phyloP scores from a whole-genome alignment of 2,797 vertebrate species.

The Zalophus californianus region DNA sequence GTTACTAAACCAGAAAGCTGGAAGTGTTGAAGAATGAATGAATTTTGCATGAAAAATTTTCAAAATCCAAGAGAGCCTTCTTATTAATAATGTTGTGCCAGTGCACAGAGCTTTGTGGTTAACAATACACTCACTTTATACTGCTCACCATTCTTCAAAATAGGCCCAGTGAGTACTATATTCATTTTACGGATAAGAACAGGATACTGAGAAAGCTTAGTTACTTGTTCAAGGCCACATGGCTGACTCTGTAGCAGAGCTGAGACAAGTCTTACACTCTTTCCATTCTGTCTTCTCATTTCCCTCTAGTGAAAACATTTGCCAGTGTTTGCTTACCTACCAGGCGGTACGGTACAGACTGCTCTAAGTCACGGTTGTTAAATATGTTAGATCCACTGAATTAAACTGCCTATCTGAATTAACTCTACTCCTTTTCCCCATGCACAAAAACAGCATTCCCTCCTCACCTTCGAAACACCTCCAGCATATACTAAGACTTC shows the following conservation, averaged over 20 bases:
- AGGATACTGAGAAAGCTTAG: not conserved
- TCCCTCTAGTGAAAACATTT: not conserved
- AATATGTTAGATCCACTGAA: not conserved
- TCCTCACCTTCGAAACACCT: not conserved
- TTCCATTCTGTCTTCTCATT: not conserved
- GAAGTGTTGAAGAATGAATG: not conserved
- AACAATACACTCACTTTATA: not conserved
- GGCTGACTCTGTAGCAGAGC: not conserved
- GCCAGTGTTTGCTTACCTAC: not conserved
- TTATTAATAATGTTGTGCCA: not conserved
- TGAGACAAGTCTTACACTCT: not conserved
- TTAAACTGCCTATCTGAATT: not conserved
- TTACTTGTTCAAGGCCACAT: not conserved
- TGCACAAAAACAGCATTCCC: not conserved
- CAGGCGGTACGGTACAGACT: not conserved
- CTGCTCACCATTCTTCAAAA: not conserved
- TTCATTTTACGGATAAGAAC: not conserved
- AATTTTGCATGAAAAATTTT: not conserved
- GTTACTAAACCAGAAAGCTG: not conserved
- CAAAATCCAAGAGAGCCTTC: not conserved
- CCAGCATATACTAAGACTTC: not conserved
- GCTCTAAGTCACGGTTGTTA: not conserved
- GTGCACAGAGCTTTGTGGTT: not conserved
- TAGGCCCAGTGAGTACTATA: not conserved
- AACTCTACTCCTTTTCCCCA: not conserved